Evolutionary conservation across 1,140 invertebrate genomes (phyloP).

Genomic region (Vanessa tameamea): DNA sequence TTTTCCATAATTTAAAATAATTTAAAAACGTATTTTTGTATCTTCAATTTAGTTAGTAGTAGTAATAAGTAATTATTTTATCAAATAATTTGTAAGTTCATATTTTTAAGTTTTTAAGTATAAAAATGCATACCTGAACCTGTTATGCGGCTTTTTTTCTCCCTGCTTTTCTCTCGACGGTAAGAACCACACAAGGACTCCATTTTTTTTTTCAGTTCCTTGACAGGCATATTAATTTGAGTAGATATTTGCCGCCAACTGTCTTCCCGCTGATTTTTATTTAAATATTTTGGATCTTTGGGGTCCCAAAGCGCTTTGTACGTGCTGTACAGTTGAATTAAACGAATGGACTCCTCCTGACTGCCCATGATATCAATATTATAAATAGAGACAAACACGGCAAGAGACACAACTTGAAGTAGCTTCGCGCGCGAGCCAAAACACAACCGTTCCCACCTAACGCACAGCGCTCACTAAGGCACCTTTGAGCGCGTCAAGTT

Average conservation of each 20-base stretch:
- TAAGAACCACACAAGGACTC: not conserved
- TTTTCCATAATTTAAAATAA: too few relatives aligned
- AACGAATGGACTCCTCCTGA: too few relatives aligned
- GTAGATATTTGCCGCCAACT: not conserved
- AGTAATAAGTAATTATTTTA: not conserved
- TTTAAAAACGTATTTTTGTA: too few relatives aligned
- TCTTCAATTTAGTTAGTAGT: not conserved
- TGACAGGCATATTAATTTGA: not conserved
- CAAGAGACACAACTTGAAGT: too few relatives aligned
- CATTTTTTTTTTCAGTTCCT: not conserved
- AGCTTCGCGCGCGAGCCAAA: too few relatives aligned
- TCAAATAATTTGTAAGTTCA: not conserved
- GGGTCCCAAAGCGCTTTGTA: not conserved
- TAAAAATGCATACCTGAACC: not conserved
- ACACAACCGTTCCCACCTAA: not conserved
- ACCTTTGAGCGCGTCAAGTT: slow-evolving; percentile 14
- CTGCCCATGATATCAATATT: too few relatives aligned
- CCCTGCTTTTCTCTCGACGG: not conserved
- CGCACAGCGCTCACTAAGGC: slow-evolving; percentile 13
- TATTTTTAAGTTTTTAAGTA: not conserved
- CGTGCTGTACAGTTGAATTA: too few relatives aligned
- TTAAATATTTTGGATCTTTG: not conserved
- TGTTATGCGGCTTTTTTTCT: not conserved
- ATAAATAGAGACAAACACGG: too few relatives aligned
- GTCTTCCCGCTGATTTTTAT: not conserved